Base-by-base conservation (phyloP, 1,140 invertebrate genomes). In the Ips typographus region DNA sequence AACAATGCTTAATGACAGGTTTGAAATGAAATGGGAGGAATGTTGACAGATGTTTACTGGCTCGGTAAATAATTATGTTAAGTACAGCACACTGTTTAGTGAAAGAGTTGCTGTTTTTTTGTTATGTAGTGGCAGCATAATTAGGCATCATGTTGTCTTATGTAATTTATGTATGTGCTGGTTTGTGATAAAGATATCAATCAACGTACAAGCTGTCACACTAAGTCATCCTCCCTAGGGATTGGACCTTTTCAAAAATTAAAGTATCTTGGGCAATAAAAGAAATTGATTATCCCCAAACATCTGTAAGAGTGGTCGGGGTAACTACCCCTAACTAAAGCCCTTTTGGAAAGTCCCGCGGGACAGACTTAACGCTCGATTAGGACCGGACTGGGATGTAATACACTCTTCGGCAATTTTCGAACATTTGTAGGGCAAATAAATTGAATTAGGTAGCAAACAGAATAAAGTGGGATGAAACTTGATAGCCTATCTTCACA, bases 361-460 rank as follows among this genome's bases (percentile, higher is more conserved):
- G 69, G 76, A 73, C 41, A 70, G 72, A 72, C 76, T 77, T 77
- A 73, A 73, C 76, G 76, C 72, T 74, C 76, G 74, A 77, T 77
- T 77, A 75, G 73, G 72, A 74, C 58, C 73, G 76, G 72, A 73
- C 72, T 67, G 74, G 76, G 74, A 74, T 70, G 76, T 76, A 77
- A 77, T 77, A 77, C 73, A 77, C 76, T 77, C 72, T 74, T 74
- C 74, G 74, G 74, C 76, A 76, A 70, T 77, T 75, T 75, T 73
- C 72, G 60, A 63, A 73, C 73, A 75, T 77, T 77, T 74, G 75
- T 67, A 73, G 71, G 72, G 63, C 65, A 72, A 74, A 74, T 74
- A 73, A 75, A 75, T 75, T 75, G 65, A 71, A 74, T 75, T 75
- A 75, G 62, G 72, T 66, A 70, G 68, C 71, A 74, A 74, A 72